Base-by-base conservation (phyloP, 2,113 vertebrate species). In the Psittacus erithacus region DNA sequence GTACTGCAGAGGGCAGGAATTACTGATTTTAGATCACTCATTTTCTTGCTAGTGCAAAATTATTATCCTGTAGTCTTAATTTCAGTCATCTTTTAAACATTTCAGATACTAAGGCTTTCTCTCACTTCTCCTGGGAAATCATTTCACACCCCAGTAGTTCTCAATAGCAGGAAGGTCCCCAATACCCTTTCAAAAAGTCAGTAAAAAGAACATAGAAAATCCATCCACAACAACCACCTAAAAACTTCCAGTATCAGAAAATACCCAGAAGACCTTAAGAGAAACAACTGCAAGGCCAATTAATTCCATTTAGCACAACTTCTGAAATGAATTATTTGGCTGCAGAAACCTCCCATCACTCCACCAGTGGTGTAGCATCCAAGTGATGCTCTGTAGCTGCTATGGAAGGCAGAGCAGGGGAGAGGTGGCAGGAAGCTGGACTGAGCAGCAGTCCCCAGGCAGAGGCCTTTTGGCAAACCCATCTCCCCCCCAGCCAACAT, bases 31-130 rank as follows among this genome's bases (percentile, higher is more conserved):
- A 84, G 53, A 68, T 50, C 28, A 65, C n/a, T 71, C 18, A 41
- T 86, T 84, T 88, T 86, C 63, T 86, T 69, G 38, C 60, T 69
- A 69, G 77, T 74, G 44, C n/a, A 93, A 69, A 90, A 82, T 63
- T 78, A 63, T 59, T 82, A 70, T 50, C 43, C 69, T 64, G 52
- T 85, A 46, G 43, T 70, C 78, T 95, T 76, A 77, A 85, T 69
- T 91, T 79, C 74, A 95, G 49, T 62, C 41, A 79, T 31, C 35
- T 88, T 62, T 93, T 39, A 85, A 91, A 70, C 18, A 69, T 69
- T 25, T 95, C n/a, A 5, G 19, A 35, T 65, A 52, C 13, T 38
- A n/a, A 63, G 39, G 57, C 47, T 74, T 91, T 65, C 91, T 91
- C 25, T 74, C 49, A 43, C 67, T 76, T 91, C 44, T 83, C 44